A percentile compares a stretch with the other conserved stretches of the same genome.
phyloP scores from a whole-genome alignment of 23 tunicate genomes.

The Diplosoma virens region DNA sequence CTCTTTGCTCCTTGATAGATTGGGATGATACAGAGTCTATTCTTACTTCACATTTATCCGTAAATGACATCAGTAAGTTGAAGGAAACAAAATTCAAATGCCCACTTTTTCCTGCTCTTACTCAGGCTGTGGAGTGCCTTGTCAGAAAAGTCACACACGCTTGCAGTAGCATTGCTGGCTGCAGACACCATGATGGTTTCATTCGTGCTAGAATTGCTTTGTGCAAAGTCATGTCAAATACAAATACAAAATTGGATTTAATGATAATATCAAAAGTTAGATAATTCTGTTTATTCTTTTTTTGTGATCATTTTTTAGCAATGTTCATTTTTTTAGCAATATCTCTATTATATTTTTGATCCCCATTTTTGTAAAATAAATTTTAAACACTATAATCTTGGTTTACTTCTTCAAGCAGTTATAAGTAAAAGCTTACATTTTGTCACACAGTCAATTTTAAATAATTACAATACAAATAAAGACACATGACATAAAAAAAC shows the following conservation, averaged over 20 bases:
- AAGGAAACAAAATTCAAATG: conserved; percentile 4
- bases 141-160: conserved; percentile 7
- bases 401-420: no score
- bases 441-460: no score
- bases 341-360: no score
- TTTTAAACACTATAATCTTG: no score
- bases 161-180: background rate
- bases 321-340: no score
- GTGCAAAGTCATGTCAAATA: background rate
- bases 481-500: no score
- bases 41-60: conserved; percentile 3
- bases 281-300: no score
- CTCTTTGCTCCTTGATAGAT: conserved; percentile 1
- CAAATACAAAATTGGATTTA: conserved; percentile 18
- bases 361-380: no score
- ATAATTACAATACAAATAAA: no score
- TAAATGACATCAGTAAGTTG: conserved; percentile 1
- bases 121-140: conserved; percentile 27
- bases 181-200: conserved; percentile 10
- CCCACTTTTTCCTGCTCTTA: conserved; percentile 8
- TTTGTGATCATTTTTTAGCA: no score
- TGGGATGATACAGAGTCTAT: conserved; percentile 14
- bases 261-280: background rate
- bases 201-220: conserved; percentile 16
- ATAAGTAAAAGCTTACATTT: no score